Evolutionary conservation across 2,113 vertebrate genomes (phyloP).

Genomic region (Notothenia coriiceps): DNA sequence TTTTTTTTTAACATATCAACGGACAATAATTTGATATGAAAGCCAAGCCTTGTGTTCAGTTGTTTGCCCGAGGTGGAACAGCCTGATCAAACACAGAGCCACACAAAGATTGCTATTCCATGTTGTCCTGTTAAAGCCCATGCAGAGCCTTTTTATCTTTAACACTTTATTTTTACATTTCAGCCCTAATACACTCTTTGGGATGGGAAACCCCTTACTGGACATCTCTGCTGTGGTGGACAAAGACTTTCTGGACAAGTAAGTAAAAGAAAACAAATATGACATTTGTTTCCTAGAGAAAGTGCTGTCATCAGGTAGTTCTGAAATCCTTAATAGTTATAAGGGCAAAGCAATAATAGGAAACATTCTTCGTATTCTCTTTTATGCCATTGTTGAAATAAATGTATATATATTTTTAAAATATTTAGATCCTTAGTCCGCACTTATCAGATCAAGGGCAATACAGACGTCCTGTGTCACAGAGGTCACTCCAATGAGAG

Average conservation of each 20-base stretch:
- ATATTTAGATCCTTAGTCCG: not conserved
- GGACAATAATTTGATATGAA: not conserved
- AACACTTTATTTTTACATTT: conserved; percentile 63
- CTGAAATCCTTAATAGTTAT: not conserved
- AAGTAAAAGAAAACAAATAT: conserved; percentile 66
- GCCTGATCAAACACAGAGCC: not conserved
- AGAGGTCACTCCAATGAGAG: not conserved
- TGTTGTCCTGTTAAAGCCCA: not conserved
- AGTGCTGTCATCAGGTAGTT: not conserved
- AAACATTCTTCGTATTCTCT: not conserved
- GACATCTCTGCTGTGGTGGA: conserved; percentile 96
- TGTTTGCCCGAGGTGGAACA: conserved; percentile 10
- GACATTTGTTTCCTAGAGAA: not conserved
- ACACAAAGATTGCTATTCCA: not conserved
- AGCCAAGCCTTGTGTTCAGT: conserved; percentile 1
- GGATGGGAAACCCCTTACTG: conserved; percentile 97
- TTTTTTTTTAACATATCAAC: conserved; percentile 19
- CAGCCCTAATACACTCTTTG: conserved; percentile 96
- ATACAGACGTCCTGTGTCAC: not conserved
- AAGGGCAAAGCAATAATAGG: not conserved
- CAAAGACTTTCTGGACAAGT: conserved; percentile 98
- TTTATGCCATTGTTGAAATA: not conserved
- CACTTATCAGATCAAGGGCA: not conserved
- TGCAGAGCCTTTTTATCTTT: not conserved
- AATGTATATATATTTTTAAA: not conserved